Conservation (phyloP, 2,888 invertebrate species). For the Pogonocherus hispidulus region DNA sequence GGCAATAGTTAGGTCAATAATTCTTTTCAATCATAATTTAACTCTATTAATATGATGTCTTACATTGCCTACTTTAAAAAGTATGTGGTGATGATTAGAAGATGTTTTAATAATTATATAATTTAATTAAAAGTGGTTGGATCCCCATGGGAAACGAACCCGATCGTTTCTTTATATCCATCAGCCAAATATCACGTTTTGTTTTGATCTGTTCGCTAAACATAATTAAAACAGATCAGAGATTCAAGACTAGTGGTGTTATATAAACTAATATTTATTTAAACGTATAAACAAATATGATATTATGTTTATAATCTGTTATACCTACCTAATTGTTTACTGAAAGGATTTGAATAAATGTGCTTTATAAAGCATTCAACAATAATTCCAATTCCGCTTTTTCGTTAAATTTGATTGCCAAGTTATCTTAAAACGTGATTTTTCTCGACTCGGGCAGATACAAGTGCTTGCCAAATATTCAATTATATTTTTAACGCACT, state of each 20-base stretch:
- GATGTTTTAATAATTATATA: too few species aligned
- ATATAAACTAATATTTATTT: not conserved
- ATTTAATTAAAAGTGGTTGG: too few species aligned
- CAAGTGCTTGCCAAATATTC: slow-evolving; percentile 49
- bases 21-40: not conserved
- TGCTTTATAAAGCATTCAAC: not conserved
- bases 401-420: slow-evolving; percentile 8
- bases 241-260: too few species aligned
- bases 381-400: not conserved
- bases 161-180: too few species aligned
- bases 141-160: too few species aligned
- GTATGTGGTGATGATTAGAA: too few species aligned
- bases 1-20: not conserved
- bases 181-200: too few species aligned
- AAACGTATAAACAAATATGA: not conserved
- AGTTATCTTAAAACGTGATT: slow-evolving; percentile 12
- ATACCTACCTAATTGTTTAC: too few species aligned
- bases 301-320: too few species aligned
- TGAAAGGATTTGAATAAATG: not conserved
- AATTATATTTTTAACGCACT: slow-evolving; percentile 50
- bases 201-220: too few species aligned
- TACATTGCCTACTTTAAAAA: too few species aligned
- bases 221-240: too few species aligned
- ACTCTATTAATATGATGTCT: not conserved
- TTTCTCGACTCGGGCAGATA: slow-evolving; percentile 37